Evolutionary conservation across 2,888 invertebrate genomes (phyloP), one percentile per base, ranked within the genome.

Genomic region (Acrocera orbiculus): DNA sequence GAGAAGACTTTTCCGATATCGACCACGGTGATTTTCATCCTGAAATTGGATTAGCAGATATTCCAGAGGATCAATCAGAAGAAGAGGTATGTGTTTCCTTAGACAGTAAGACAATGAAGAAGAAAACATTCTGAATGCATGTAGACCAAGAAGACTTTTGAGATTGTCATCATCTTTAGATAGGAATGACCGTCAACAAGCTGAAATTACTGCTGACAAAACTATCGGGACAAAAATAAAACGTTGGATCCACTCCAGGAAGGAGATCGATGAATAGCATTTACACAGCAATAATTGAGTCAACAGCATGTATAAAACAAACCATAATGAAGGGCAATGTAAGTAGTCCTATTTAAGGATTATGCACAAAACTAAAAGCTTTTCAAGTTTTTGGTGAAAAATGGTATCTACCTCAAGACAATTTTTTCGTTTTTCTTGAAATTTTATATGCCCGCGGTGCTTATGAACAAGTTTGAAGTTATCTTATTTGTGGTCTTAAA

Each of bases 301-400:
- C 23, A 22, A 20, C 37, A 25, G 26, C 17, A 11, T 27, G 28
- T 28, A 28, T 24, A 29, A 23, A 22, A 23, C 14, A 25, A 35
- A 32, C 22, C 24, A 30, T 25, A 20, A 22, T 13, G 22, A 11
- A 20, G 13, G 30, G 30, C 7, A 13, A n/a, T 14, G 30, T 30
- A 30, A 30, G 30, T 20, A 30, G 19, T 20, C 22, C 20, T 8
- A 25, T 32, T 32, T 16, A n/a, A 19, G n/a, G n/a, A n/a, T n/a
- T n/a, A 19, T 36, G 36, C 24, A 32, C 29, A 16, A 29, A 36
- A 32, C 17, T 28, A 10, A 32, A 32, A 32, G 27, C 36, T 23
- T 16, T 5, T 15, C 27, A 23, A 32, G 29, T 36, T 33, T 19
- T 32, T 5, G 24, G 28, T 17, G 6, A 32, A 28, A 15, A 32